These are phyloP conservation scores for Vombatus ursinus DNA, from an alignment of 2,113 vertebrate genomes.

Conservation along the genomic window DNA sequence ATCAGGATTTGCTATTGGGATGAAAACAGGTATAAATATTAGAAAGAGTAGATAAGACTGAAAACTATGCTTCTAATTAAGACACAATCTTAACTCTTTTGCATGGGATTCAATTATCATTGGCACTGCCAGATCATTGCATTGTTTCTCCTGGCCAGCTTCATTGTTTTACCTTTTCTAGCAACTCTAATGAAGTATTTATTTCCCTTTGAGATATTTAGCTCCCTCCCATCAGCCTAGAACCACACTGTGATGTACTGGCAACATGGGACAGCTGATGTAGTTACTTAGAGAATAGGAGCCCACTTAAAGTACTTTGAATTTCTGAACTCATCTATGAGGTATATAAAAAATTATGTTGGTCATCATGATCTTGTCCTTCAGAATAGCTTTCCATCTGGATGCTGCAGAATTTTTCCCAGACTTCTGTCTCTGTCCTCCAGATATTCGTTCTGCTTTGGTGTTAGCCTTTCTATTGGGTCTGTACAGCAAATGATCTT, in stretches of 20 bases:
- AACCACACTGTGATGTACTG: not conserved
- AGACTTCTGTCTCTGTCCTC: not conserved
- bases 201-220: constrained; percentile 23
- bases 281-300: not conserved
- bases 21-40: not conserved
- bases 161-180: constrained; percentile 22
- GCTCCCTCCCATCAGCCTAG: not conserved
- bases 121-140: not conserved
- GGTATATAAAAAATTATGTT: not conserved
- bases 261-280: not conserved
- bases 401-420: constrained; percentile 10
- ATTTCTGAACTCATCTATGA: not conserved
- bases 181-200: not conserved
- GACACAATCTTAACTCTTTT: not conserved
- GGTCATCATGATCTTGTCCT: not conserved
- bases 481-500: not conserved
- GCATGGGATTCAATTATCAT: not conserved
- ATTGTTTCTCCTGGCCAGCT: not conserved
- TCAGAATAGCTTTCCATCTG: not conserved
- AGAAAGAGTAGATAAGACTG: not conserved
- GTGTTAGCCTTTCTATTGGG: not conserved
- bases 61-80: not conserved
- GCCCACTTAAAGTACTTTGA: not conserved
- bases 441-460: not conserved
- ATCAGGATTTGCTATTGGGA: not conserved